Base-by-base conservation (phyloP, 2,888 invertebrate species). In the Drosophila cracens region DNA sequence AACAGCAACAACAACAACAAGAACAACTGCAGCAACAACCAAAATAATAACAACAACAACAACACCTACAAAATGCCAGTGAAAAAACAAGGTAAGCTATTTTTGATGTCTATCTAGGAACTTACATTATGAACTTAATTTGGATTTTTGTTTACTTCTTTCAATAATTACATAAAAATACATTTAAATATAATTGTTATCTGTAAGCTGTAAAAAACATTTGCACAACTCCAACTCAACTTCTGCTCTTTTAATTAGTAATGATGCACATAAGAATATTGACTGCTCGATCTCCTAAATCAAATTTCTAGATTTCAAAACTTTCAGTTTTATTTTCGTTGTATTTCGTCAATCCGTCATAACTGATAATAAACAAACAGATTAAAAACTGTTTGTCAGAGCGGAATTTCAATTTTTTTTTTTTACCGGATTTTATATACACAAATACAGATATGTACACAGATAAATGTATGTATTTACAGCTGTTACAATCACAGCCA, bases 71-170 rank as follows among this genome's bases (percentile, higher is more conserved):
- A 76, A 77, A 86, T 86, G 86, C 86, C 86, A 76, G 86, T 86
- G 66, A 86, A 86, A 81, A 86, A 86, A 79, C 86, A 86, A 88
- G 86, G 86, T 86, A 81, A 82, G 81, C 73, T n/a, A 48, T 46
- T 58, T 51, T 31, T 54, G 49, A 52, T n/a, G n/a, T 13, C 18
- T 56, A 52, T 46, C 8, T 2, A 21, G 8, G 16, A 46, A 46
- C 25, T 1, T 46, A 21, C 25, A 4, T 21, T 6, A 21, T 43
- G 10, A 13, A 43, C 11, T 43, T 43, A n/a, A 5, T 11, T 11
- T 16, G 21, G 2, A 21, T 29, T 16, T 61, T 33, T 36, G 56
- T 56, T 76, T 46, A 57, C 40, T 61, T 57, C 21, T 53, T 60
- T n/a, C 5, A 5, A 43, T 21, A 36, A 5, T 4, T 4, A 13